Evolutionary conservation across 2,113 vertebrate species (phyloP).

Genomic region (cattle (Bos taurus)): ARS-UCD2.0 NC_037331.1:7206501-7207000

Average conservation of each 20-base stretch:
- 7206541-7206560: not conserved
- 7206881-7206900: not conserved
- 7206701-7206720: constrained; percentile 58
- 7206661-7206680: constrained; percentile 78
- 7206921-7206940: not conserved
- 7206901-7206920: not conserved
- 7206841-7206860: not conserved
- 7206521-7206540: not conserved
- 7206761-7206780: constrained; percentile 71
- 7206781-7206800: constrained; percentile 76
- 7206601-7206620: not conserved
- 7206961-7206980: not conserved
- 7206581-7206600: not conserved
- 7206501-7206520: fast-evolving
- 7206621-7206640: not conserved
- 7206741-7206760: constrained; percentile 64
- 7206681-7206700: constrained; percentile 77
- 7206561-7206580: not conserved
- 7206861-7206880: not conserved
- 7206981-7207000: fast-evolving
- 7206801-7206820: not conserved
- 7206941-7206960: fast-evolving
- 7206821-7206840: not conserved
- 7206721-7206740: constrained; percentile 78
- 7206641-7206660: constrained; percentile 23